phyloP scores from a whole-genome alignment of 2,113 vertebrate genomes.

The Xyliphius kryptos region DNA sequence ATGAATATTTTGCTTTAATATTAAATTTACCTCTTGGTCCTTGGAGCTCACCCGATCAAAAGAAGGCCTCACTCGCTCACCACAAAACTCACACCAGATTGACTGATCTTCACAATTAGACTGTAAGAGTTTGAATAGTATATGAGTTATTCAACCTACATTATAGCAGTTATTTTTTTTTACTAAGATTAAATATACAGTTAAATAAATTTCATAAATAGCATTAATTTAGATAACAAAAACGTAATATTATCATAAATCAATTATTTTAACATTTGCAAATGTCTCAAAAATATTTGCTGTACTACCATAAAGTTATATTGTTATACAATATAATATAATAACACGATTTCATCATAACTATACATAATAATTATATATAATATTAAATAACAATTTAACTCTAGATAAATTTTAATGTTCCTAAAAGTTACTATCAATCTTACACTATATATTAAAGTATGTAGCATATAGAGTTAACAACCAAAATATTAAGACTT shows the following conservation, averaged over 20 bases:
- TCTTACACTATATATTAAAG: not conserved
- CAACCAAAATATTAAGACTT: conserved; percentile 15
- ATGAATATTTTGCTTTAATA: not conserved
- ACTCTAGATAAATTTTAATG: not conserved
- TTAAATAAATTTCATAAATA: not conserved
- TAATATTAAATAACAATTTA: too few relatives aligned
- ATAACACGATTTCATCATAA: too few relatives aligned
- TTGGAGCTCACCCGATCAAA: conserved; percentile 30
- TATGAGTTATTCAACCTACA: not conserved
- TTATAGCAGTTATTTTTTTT: not conserved
- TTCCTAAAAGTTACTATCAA: not conserved
- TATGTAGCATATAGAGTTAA: not conserved
- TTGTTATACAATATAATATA: too few relatives aligned
- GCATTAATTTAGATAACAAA: not conserved
- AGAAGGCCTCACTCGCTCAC: conserved; percentile 37
- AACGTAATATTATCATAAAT: not conserved
- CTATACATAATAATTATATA: too few relatives aligned
- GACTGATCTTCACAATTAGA: conserved; percentile 14
- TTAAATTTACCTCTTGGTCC: conserved; percentile 42
- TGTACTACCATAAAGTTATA: too few relatives aligned
- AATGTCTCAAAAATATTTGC: too few relatives aligned
- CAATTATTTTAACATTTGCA: too few relatives aligned
- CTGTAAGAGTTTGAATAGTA: conserved; percentile 29
- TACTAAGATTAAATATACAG: not conserved
- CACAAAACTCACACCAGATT: conserved; percentile 54